Conservation (phyloP, 30 jellyfish, hydroid and myxozoan species). For the Cassiopea xamachana region DNA sequence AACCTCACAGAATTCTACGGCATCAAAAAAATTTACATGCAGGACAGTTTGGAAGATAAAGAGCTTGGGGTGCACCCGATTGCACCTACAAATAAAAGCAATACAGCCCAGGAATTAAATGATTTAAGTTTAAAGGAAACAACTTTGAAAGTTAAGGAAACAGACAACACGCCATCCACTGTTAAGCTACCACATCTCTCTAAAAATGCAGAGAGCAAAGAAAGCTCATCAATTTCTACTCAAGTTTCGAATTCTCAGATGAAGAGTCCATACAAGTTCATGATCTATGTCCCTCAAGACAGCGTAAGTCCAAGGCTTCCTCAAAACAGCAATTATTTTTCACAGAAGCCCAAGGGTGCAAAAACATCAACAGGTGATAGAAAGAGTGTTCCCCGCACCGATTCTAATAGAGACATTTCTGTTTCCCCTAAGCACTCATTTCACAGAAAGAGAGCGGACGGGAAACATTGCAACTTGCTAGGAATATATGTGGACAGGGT, state of each 20-base stretch:
- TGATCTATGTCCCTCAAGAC: background rate
- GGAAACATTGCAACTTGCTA: conserved; percentile 51
- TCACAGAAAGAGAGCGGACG: conserved; percentile 22
- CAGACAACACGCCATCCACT: background rate
- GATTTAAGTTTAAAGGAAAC: background rate
- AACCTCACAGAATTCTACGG: conserved; percentile 51
- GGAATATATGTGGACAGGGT: conserved; percentile 62
- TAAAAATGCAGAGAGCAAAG: background rate
- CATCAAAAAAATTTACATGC: conserved; percentile 31
- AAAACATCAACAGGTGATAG: conserved; percentile 23
- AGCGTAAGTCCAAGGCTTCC: background rate
- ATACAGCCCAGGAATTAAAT: background rate
- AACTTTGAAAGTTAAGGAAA: background rate
- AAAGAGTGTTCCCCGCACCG: conserved; percentile 6
- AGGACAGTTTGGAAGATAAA: background rate
- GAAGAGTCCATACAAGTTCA: background rate
- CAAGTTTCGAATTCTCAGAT: background rate
- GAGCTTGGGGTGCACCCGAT: background rate
- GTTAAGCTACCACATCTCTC: background rate
- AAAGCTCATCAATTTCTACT: background rate
- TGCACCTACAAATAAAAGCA: background rate
- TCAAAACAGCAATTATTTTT: background rate
- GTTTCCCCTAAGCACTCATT: conserved; percentile 17
- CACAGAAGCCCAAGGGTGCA: conserved; percentile 5
- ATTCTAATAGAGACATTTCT: background rate